Evolutionary conservation across 64 coral and sea anemone genomes (phyloP).

Genomic region (Stichodactyla mertensii): DNA sequence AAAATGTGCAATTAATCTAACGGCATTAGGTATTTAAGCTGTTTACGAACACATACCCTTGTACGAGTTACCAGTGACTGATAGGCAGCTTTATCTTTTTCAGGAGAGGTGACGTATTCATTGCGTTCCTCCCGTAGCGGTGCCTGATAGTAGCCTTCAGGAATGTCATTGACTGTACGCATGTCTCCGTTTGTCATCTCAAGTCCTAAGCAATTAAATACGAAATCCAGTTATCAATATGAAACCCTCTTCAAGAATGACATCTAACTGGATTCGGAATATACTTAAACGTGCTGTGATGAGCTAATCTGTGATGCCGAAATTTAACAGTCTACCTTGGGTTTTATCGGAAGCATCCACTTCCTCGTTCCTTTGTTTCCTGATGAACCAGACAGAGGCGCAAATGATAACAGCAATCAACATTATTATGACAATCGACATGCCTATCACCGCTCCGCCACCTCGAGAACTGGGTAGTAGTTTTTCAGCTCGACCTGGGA

Average conservation of each 20-base stretch:
- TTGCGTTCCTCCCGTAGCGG: background rate
- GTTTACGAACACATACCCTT: background rate
- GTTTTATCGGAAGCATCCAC: background rate
- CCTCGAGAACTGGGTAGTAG: background rate
- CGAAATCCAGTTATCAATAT: background rate
- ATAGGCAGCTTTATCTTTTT: background rate
- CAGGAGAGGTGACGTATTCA: background rate
- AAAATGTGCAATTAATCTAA: background rate
- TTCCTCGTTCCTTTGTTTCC: background rate
- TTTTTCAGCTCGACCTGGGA: background rate
- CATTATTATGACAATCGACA: conserved; percentile 1
- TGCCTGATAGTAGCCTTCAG: conserved; percentile 11
- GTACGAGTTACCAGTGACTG: conserved; percentile 7
- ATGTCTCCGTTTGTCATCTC: conserved; percentile 6
- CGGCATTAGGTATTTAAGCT: background rate
- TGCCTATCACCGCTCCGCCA: background rate
- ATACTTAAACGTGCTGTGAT: no score
- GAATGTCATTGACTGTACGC: background rate
- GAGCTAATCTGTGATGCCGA: background rate
- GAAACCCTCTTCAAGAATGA: background rate
- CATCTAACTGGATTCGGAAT: no score
- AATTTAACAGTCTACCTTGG: background rate
- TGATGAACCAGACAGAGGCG: conserved; percentile 3
- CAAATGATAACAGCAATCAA: conserved; percentile 1
- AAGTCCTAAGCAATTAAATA: background rate